These are phyloP conservation scores for Iphiclides podalirius DNA, from an alignment of 2,888 invertebrate species.

Conservation along the genomic window DNA sequence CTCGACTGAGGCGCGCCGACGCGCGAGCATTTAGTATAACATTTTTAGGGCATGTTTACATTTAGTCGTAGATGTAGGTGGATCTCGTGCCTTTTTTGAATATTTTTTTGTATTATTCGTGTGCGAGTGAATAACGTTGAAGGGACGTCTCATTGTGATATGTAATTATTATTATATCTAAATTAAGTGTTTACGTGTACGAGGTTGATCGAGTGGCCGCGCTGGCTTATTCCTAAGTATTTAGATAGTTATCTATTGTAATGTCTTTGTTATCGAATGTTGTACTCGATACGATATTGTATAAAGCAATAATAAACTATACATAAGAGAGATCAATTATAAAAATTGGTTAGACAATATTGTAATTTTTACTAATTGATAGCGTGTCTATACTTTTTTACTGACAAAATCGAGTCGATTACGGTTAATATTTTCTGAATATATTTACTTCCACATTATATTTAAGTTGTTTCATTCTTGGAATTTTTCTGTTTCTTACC, in stretches of 20 bases:
- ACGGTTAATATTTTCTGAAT: conserved; percentile 78
- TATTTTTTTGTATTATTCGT: conserved; percentile 62
- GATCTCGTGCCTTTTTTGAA: conserved; percentile 77
- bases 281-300: conserved; percentile 74
- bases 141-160: conserved; percentile 79
- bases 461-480: conserved; percentile 41
- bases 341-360: conserved; percentile 66
- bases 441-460: conserved; percentile 74
- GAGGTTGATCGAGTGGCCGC: conserved; percentile 66
- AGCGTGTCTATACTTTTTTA: conserved; percentile 63
- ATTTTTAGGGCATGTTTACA: conserved; percentile 66
- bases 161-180: conserved; percentile 78
- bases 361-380: conserved; percentile 58
- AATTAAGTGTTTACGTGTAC: conserved; percentile 76
- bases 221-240: conserved; percentile 61
- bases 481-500: neutral
- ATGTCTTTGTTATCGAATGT: conserved; percentile 66
- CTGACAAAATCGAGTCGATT: conserved; percentile 66
- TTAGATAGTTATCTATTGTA: conserved; percentile 57
- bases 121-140: conserved; percentile 70
- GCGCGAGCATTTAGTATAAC: conserved; percentile 69
- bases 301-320: conserved; percentile 74
- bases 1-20: conserved; percentile 65
- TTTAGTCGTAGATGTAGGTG: conserved; percentile 68
- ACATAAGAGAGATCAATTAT: conserved; percentile 67